phyloP scores from a whole-genome alignment of 1,140 invertebrate genomes.

The Trichonephila inaurata region DNA sequence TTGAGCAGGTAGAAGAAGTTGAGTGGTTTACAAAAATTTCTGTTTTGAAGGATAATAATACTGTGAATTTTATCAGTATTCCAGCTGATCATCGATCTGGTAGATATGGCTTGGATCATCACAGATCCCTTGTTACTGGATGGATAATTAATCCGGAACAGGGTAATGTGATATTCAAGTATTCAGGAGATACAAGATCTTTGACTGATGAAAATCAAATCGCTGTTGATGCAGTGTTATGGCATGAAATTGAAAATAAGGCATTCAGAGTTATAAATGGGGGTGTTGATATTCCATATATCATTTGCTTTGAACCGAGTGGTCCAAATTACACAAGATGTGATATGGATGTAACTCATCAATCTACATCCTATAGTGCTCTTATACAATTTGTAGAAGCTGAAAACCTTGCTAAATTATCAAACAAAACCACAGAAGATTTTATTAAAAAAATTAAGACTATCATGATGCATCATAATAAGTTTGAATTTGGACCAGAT shows the following conservation, averaged over 20 bases:
- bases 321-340: conserved; percentile 67
- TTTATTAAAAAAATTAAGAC: conserved; percentile 52
- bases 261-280: not conserved
- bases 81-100: conserved; percentile 68
- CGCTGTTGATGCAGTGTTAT: conserved; percentile 61
- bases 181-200: conserved; percentile 59
- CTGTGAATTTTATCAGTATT: conserved; percentile 55
- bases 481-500: conserved; percentile 69
- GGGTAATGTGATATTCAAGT: conserved; percentile 55
- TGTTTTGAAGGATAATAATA: not conserved
- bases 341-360: conserved; percentile 71
- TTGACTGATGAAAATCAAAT: conserved; percentile 66
- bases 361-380: conserved; percentile 58
- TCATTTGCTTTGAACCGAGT: conserved; percentile 69
- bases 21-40: conserved; percentile 68
- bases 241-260: conserved; percentile 60
- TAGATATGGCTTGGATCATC: conserved; percentile 40
- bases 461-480: conserved; percentile 71
- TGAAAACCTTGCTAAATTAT: conserved; percentile 50
- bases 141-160: conserved; percentile 49
- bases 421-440: conserved; percentile 6
- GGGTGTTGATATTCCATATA: not conserved
- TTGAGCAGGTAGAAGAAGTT: conserved; percentile 45
- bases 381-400: conserved; percentile 61
- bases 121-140: conserved; percentile 62